Evolutionary conservation across 1,140 invertebrate genomes (phyloP), one percentile per base, ranked within the genome.

Genomic region (Mya arenaria): DNA sequence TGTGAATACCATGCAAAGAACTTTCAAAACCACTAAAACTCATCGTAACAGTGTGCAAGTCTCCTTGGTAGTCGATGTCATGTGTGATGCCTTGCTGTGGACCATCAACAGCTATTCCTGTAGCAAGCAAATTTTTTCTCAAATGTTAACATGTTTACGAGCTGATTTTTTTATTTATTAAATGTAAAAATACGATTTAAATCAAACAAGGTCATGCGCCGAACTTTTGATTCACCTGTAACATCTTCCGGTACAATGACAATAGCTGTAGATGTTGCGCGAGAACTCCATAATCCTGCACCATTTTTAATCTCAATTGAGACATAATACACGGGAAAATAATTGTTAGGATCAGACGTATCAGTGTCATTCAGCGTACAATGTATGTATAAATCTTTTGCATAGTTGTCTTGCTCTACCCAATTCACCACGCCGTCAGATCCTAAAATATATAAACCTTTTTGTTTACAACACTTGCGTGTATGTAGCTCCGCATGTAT

Each of bases 311-410:
- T 84, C 36, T 73, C 82, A 4, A 84, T 65, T 8, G 71, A 82
- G 48, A 87, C 85, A 82, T 86, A 87, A 56, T 87, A 87, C 34
- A 75, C 8, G 36, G 77, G 77, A 30, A 32, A n/a, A n/a, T n/a
- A n/a, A n/a, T n/a, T 56, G 15, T 36, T 71, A 5, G 72, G 41
- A 17, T 36, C 60, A 34, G 44, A 17, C 34, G 41, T 62, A 41
- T 82, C 52, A 0, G 74, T 84, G n/a, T 75, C 10, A 34, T 75
- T 44, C n/a, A 87, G 68, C 37, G 82, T 55, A 28, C 73, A 78
- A 34, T 41, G 58, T n/a, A 87, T 68, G 52, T 85, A 85, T 17
- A 52, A 71, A 75, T 83, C 75, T 13, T 6, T 73, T 1, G 72
- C 36, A 23, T 17, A 13, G 5, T 34, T 23, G 2, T 71, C 77